Percentiles rank a stretch among this genome's conserved stretches.
These are phyloP conservation scores for Liposcelis brunnea DNA, from an alignment of 2,888 invertebrate genomes.

Conservation along the genomic window DNA sequence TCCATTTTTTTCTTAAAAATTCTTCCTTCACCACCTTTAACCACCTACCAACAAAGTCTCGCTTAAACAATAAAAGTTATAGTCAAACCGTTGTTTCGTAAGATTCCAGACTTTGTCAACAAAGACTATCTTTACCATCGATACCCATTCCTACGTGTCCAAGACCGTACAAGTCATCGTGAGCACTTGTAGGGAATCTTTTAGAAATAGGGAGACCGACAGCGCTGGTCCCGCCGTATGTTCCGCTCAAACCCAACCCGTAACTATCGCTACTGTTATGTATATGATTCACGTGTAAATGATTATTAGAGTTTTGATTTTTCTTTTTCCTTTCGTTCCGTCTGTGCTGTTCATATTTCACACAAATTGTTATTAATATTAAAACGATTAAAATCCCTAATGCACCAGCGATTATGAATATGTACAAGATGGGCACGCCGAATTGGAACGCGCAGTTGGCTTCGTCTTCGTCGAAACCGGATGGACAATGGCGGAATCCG, in stretches of 20 bases:
- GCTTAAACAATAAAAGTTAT: not conserved
- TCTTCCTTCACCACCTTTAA: too few relatives aligned
- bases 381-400: constrained; percentile 41
- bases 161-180: constrained; percentile 24
- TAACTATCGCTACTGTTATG: constrained; percentile 35
- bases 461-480: constrained; percentile 65
- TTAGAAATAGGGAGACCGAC: constrained; percentile 8
- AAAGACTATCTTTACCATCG: constrained; percentile 53
- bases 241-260: constrained; percentile 26
- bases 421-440: constrained; percentile 45
- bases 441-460: constrained; percentile 54
- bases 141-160: constrained; percentile 6
- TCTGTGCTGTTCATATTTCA: constrained; percentile 31
- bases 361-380: constrained; percentile 40
- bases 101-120: constrained; percentile 38
- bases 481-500: constrained; percentile 59
- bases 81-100: constrained; percentile 20
- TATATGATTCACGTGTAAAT: constrained; percentile 35
- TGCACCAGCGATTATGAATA: constrained; percentile 44
- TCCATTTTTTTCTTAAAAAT: too few relatives aligned
- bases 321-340: constrained; percentile 39
- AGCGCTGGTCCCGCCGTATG: constrained; percentile 15
- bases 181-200: constrained; percentile 18
- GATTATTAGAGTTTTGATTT: constrained; percentile 30
- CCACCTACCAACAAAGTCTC: not conserved